Evolutionary conservation across 53 echinoderm and acorn worm species (phyloP), one percentile per base, ranked within the genome.

Genomic region (Crossaster papposus): DNA sequence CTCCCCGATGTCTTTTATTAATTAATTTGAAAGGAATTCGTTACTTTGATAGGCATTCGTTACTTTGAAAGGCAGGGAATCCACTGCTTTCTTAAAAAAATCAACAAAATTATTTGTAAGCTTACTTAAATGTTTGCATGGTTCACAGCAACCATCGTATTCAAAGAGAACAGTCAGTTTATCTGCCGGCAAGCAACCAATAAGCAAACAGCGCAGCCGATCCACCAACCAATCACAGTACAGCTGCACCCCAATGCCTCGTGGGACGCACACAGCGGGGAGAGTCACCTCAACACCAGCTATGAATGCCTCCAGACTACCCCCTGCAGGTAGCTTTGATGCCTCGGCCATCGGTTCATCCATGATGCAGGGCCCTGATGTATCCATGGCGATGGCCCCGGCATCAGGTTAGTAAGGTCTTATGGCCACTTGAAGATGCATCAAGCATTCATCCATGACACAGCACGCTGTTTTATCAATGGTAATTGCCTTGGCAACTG

Each of bases 231-330:
- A 86, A 55, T 35, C 55, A 20, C 85, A 85, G 28, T 86, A 86
- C 86, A 92, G 92, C 70, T 90, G 89, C 79, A 94, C 94, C 23
- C 92, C 92, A 15, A 88, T 94, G 92, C 92, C 83, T 13, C 84
- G 90, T 35, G 92, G 92, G 72, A 70, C 31, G 24, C 82, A 30
- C 54, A 44, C 64, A 70, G 85, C 54, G 53, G 94, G 90, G 10
- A 86, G 73, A 0, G 87, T 90, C 68, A 92, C 94, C 2, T 94
- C 94, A 0, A 94, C 94, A 10, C 94, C 94, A 0, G 94, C 92
- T 20, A 35, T 94, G 32, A 73, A 84, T 24, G 84, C 64, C 50
- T 92, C 95, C 36, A 77, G 82, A 72, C 78, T 89, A 35, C 84
- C 92, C 2, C 51, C 53, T 0, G 31, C 81, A 14, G 81, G 81